These are phyloP conservation scores for Rutpela maculata DNA, from an alignment of 2,888 invertebrate species.

Conservation along the genomic window DNA sequence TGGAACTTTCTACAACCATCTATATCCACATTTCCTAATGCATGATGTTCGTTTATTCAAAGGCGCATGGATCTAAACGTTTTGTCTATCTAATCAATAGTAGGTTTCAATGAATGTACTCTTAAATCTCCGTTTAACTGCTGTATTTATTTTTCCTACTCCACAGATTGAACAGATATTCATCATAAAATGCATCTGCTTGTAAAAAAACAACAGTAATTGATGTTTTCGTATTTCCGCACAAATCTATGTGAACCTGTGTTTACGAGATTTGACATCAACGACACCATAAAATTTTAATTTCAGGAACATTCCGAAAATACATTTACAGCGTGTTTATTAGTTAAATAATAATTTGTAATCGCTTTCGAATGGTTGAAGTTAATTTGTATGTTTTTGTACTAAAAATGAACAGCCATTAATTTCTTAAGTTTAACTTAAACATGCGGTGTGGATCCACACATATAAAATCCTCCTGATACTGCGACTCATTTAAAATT, in stretches of 20 bases:
- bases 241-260: constrained; percentile 4
- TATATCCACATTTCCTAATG: too few relatives aligned
- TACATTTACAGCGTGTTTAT: constrained; percentile 52
- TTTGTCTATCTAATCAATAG: too few relatives aligned
- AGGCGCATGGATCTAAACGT: too few relatives aligned
- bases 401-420: constrained; percentile 38
- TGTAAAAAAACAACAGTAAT: not conserved
- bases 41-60: too few relatives aligned
- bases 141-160: too few relatives aligned
- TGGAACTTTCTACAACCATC: too few relatives aligned
- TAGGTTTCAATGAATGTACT: too few relatives aligned
- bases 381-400: constrained; percentile 41
- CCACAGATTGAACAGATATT: too few relatives aligned
- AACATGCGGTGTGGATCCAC: constrained; percentile 25
- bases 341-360: constrained; percentile 47
- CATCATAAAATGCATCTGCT: not conserved
- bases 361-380: constrained; percentile 27
- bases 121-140: too few relatives aligned
- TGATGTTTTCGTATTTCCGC: not conserved
- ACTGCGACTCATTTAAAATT: constrained; percentile 14
- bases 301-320: constrained; percentile 50
- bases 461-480: constrained; percentile 1
- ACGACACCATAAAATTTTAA: constrained; percentile 50
- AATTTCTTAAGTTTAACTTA: constrained; percentile 28
- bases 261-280: constrained; percentile 46